Base-by-base conservation (phyloP, 2,888 invertebrate genomes). In the Dysmachus trigonus region DNA sequence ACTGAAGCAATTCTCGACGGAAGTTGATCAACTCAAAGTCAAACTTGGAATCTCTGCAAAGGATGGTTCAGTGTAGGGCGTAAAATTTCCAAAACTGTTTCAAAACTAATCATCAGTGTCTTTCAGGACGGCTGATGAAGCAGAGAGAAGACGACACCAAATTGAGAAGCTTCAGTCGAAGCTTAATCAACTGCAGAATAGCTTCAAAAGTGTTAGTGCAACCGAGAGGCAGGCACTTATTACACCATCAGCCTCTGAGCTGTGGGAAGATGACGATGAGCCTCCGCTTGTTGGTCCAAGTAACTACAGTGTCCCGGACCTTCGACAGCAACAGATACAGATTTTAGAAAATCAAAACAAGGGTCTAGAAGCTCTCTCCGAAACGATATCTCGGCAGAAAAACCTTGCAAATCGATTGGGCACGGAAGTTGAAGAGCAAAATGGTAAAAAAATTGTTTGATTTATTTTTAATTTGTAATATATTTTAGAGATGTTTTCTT, bases 321-420 rank as follows among this genome's bases (percentile, higher is more conserved):
- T 96, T 6, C 93, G 93, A 88, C 91, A 90, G 31, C 93, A 94
- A 51, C 95, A 95, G 89, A 93, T 94, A 71, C 91, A 92, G 88
- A 93, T 95, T 88, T 90, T 96, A 15, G 92, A 93, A 94, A 95
- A 96, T 88, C 97, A 97, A 93, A 96, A 97, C 89, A 92, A 93
- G 88, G 96, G 96, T 0, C 92, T 97, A 35, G 96, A 97, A 87
- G 94, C 94, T 84, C 92, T 97, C 74, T 95, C 96, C 0, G 94
- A 95, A 90, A 95, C 96, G 5, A 95, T 97, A 86, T 93, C 95
- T 0, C 92, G 96, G 6, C 97, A 97, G 90, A 96, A 96, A 89
- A 93, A 95, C 89, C 94, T 97, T 89, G 96, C 96, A 7, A 92
- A 94, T 76, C 95, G 94, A 77, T 95, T 97, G 88, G 95, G 95